Conservation (phyloP, 2,797 vertebrate species). For the Darevskia nairensis region DNA sequence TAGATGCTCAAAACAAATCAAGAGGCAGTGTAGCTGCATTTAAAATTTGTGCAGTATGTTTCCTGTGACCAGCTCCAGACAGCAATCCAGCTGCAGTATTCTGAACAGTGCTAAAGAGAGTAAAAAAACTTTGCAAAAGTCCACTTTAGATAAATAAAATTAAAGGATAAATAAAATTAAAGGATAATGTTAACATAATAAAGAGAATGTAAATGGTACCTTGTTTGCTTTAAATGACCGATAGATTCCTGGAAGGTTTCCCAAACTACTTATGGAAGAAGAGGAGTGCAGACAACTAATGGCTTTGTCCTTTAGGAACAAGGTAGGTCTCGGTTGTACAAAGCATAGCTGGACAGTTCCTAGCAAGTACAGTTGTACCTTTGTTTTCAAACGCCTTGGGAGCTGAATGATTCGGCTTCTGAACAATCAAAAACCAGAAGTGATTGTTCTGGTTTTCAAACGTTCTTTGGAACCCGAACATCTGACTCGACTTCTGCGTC, state of each 20-base stretch:
- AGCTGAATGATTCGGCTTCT: too few relatives aligned
- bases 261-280: neutral
- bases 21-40: neutral
- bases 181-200: neutral
- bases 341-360: neutral
- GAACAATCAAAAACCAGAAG: too few relatives aligned
- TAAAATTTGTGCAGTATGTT: neutral
- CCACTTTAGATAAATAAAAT: neutral
- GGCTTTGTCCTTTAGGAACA: too few relatives aligned
- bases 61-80: too few relatives aligned
- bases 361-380: too few relatives aligned
- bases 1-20: too few relatives aligned
- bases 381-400: too few relatives aligned
- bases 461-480: too few relatives aligned
- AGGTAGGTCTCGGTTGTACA: neutral
- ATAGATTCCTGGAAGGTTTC: neutral
- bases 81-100: neutral
- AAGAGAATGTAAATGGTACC: neutral
- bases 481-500: too few relatives aligned
- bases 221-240: neutral
- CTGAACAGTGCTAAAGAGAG: neutral
- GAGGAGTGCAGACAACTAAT: neutral
- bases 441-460: too few relatives aligned
- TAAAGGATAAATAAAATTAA: neutral
- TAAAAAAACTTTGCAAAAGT: neutral